Conservation (phyloP, 2,888 invertebrate species). For the Allacma fusca region DNA sequence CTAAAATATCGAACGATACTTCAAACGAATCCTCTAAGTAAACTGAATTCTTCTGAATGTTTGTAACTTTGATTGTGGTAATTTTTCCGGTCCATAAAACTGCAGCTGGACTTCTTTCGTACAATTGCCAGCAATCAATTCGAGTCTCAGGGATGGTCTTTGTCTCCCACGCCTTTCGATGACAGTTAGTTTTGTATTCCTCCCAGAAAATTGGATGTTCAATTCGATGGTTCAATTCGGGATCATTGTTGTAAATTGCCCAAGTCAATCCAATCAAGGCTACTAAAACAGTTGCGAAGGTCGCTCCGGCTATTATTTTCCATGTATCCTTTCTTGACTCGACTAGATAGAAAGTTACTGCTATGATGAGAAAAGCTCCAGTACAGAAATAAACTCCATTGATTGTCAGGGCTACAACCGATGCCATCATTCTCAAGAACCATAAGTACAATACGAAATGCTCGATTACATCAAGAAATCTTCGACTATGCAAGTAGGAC, state of each 20-base stretch:
- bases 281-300: background rate
- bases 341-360: conserved; percentile 2
- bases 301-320: background rate
- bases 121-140: conserved; percentile 53
- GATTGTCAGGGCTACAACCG: background rate
- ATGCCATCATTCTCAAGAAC: background rate
- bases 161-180: conserved; percentile 55
- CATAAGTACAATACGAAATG: background rate
- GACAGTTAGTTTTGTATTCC: conserved; percentile 57
- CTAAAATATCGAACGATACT: conserved; percentile 41
- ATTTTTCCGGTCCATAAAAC: conserved; percentile 57
- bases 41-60: background rate
- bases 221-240: background rate
- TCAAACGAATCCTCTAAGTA: background rate
- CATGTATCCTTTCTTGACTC: conserved; percentile 1
- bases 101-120: conserved; percentile 32
- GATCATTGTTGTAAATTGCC: background rate
- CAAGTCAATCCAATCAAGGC: background rate
- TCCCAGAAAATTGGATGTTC: conserved; percentile 48
- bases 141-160: conserved; percentile 54
- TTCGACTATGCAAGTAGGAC: background rate
- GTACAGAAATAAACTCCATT: background rate
- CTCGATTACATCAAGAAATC: background rate
- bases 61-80: conserved; percentile 48
- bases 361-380: background rate